phyloP scores from a whole-genome alignment of 2,888 invertebrate species.

The Chesias legatella region DNA sequence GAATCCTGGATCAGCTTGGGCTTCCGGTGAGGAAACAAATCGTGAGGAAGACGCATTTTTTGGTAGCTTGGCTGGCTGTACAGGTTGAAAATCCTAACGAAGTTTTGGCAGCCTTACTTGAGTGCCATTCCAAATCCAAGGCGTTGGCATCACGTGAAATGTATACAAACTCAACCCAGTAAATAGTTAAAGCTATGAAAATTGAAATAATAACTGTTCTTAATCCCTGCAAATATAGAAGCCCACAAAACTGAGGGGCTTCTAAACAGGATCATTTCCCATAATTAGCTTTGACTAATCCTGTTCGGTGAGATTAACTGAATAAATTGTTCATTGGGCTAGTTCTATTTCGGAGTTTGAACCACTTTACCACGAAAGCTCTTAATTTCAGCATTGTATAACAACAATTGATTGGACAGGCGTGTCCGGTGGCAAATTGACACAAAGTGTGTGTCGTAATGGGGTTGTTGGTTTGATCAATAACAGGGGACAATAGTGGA shows the following conservation, averaged over 20 bases:
- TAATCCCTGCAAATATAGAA: constrained; percentile 9
- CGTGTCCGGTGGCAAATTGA: constrained; percentile 39
- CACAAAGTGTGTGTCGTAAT: constrained; percentile 32
- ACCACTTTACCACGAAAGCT: constrained; percentile 17
- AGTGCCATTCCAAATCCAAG: too few species aligned
- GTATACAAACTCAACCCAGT: too few species aligned
- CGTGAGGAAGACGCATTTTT: too few species aligned
- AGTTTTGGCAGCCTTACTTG: too few species aligned
- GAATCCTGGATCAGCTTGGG: too few species aligned
- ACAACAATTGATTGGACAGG: constrained; percentile 41
- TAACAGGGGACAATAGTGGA: too few species aligned
- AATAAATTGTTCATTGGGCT: constrained; percentile 5
- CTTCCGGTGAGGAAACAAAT: too few species aligned
- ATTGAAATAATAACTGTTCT: too few species aligned
- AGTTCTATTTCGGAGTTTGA: constrained; percentile 12
- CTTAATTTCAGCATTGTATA: constrained; percentile 36
- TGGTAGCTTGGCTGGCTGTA: too few species aligned
- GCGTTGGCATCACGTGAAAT: too few species aligned
- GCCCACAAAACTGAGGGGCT: constrained; percentile 4
- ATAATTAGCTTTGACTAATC: constrained; percentile 20
- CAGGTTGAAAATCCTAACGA: too few species aligned
- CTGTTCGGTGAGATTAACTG: constrained; percentile 8
- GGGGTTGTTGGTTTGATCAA: constrained; percentile 21
- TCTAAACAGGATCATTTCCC: constrained; percentile 9
- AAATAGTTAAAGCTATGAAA: too few species aligned